Percentiles rank a stretch among this genome's conserved stretches.
Conservation (phyloP, 2,113 vertebrate species). For the Nematolebias whitei region DNA sequence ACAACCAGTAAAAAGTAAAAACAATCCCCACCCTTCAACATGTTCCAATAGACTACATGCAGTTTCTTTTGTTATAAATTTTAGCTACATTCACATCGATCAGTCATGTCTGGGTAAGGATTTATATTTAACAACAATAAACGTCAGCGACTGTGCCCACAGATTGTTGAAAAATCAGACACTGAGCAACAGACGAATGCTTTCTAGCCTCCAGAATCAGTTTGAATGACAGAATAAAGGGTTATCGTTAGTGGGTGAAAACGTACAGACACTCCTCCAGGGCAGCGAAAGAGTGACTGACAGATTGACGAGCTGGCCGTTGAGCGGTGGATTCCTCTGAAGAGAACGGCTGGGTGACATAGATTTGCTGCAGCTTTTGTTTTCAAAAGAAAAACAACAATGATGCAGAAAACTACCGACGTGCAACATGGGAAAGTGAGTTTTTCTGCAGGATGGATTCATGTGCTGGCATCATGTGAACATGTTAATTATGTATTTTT, state of each 20-base stretch:
- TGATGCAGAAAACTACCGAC: not conserved
- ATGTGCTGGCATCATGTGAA: slow-evolving; percentile 14
- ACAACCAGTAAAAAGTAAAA: not conserved
- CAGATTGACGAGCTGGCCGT: slow-evolving; percentile 16
- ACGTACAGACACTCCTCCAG: slow-evolving; percentile 7
- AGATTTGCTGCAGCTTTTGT: slow-evolving; percentile 7
- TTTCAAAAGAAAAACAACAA: slow-evolving; percentile 23
- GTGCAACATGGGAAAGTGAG: slow-evolving; percentile 1
- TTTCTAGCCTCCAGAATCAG: slow-evolving; percentile 16
- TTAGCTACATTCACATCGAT: not conserved
- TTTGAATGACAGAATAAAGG: slow-evolving; percentile 35
- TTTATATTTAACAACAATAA: slow-evolving; percentile 4
- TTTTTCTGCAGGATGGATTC: not conserved
- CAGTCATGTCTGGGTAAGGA: not conserved
- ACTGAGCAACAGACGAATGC: not conserved
- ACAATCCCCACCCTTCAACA: not conserved
- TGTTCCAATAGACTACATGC: not conserved
- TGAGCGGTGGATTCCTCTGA: slow-evolving; percentile 10
- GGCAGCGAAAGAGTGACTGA: slow-evolving; percentile 1
- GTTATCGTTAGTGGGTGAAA: slow-evolving; percentile 6
- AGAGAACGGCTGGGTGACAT: slow-evolving; percentile 4
- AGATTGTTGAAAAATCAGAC: slow-evolving; percentile 6
- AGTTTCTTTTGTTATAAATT: not conserved
- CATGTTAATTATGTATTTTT: slow-evolving; percentile 10
- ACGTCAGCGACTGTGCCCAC: not conserved